Percentiles rank a stretch among this genome's conserved stretches.
These are phyloP conservation scores for Amblyopsis rosae DNA, from an alignment of 2,113 vertebrate genomes.

Conservation along the genomic window DNA sequence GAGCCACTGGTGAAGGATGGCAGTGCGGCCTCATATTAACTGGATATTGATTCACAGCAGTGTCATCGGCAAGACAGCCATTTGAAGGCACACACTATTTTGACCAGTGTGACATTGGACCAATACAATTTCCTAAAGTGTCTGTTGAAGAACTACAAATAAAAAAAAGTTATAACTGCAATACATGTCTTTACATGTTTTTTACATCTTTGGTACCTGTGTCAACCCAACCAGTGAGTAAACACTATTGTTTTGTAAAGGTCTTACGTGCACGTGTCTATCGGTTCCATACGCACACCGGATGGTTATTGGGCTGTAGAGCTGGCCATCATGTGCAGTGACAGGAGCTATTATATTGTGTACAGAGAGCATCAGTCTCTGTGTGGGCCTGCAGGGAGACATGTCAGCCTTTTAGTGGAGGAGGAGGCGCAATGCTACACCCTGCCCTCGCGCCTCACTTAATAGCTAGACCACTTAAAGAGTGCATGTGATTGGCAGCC, in stretches of 20 bases:
- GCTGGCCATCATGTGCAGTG: conserved; percentile 61
- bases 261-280: conserved; percentile 29
- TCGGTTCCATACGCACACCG: conserved; percentile 49
- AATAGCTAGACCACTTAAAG: conserved; percentile 63
- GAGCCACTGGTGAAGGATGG: conserved; percentile 55
- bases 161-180: too few species aligned
- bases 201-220: not conserved
- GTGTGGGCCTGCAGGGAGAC: conserved; percentile 64
- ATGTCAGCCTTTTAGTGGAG: conserved; percentile 73
- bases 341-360: conserved; percentile 72
- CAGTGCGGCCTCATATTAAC: conserved; percentile 69
- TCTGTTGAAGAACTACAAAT: too few species aligned
- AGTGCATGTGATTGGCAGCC: conserved; percentile 61
- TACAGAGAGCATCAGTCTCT: conserved; percentile 63
- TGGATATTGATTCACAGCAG: conserved; percentile 69
- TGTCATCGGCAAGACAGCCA: conserved; percentile 58
- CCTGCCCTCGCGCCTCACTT: conserved; percentile 60
- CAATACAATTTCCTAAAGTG: conserved; percentile 27
- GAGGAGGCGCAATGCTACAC: conserved; percentile 66
- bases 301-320: conserved; percentile 64
- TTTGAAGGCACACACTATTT: conserved; percentile 54
- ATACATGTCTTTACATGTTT: not conserved
- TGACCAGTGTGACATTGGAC: conserved; percentile 17
- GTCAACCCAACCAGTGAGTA: conserved; percentile 17
- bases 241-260: conserved; percentile 17